These are phyloP conservation scores for Cromileptes altivelis DNA, from an alignment of 2,113 vertebrate genomes.

Conservation along the genomic window DNA sequence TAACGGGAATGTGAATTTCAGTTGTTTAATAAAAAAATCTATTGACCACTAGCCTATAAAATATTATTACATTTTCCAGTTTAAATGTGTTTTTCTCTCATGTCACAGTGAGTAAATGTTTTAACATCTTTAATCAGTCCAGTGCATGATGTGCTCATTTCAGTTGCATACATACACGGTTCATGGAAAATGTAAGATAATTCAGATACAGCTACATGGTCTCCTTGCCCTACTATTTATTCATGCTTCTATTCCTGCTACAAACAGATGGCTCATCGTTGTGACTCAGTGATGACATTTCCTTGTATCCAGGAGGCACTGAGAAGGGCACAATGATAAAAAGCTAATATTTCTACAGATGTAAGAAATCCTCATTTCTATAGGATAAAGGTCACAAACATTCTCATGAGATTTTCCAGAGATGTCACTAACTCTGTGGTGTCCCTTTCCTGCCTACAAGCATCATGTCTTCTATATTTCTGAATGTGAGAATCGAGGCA, in stretches of 20 bases:
- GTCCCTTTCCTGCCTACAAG: not conserved
- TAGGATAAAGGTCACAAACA: conserved; percentile 20
- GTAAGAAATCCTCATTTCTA: not conserved
- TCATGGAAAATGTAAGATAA: not conserved
- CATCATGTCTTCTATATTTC: not conserved
- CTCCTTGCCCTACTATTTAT: conserved; percentile 26
- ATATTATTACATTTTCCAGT: not conserved
- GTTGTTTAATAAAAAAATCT: not conserved
- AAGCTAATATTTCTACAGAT: not conserved
- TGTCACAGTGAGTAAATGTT: not conserved
- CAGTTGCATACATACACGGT: not conserved
- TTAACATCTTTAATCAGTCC: not conserved
- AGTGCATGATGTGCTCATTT: not conserved
- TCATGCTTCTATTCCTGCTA: conserved; percentile 1
- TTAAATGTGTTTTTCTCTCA: not conserved
- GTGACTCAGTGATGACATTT: not conserved
- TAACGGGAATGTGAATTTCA: conserved; percentile 19
- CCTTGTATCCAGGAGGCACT: not conserved
- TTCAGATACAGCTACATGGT: not conserved
- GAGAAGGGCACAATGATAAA: not conserved
- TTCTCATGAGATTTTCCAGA: conserved; percentile 24
- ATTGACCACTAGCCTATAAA: not conserved
- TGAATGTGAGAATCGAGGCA: not conserved
- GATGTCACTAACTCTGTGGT: not conserved
- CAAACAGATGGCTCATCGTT: not conserved